Evolutionary conservation across 2,888 invertebrate species (phyloP), one percentile per base, ranked within the genome.

Genomic region (Exephanes ischioxanthus): DNA sequence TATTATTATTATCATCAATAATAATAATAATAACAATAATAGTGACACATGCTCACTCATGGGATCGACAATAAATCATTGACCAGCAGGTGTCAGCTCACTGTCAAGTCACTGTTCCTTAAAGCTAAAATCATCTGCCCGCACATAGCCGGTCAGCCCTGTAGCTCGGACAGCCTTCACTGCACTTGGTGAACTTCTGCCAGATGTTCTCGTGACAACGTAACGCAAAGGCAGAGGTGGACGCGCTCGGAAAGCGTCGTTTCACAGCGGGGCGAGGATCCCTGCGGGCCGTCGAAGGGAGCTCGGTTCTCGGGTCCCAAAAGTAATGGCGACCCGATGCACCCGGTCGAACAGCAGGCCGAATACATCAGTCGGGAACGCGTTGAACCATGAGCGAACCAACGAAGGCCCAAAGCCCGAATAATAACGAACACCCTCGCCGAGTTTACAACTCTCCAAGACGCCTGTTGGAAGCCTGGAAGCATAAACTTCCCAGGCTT

Each of bases 371-470:
- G 71, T 22, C 14, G 75, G 58, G 41, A 26, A 68, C 53, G 26
- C 45, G 16, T 75, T n/a, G 48, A 77, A 22, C 70, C 26, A 61
- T 37, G 78, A 75, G 73, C 73, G 70, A 55, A 78, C 75, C 76
- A 76, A 72, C 80, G 67, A 83, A 76, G 75, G 80, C 67, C 66
- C 79, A 6, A 37, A 68, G 33, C 33, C 68, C 76, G 22, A 81
- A 87, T 75, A 78, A 80, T 58, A 77, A 66, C 72, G 51, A 71
- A 71, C 58, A 58, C 53, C 77, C 82, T 81, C 83, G 85, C 37
- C 37, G 70, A 82, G 84, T 85, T 87, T 86, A 86, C 87, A 88
- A 85, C 87, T 89, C 87, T 89, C 88, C 88, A 88, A 88, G 89
- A 41, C 78, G 22, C 58, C 67, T 41, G 61, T 55, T 76, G 7